These are phyloP conservation scores for Tethea ocularis DNA, from an alignment of 2,888 invertebrate species.

Conservation along the genomic window DNA sequence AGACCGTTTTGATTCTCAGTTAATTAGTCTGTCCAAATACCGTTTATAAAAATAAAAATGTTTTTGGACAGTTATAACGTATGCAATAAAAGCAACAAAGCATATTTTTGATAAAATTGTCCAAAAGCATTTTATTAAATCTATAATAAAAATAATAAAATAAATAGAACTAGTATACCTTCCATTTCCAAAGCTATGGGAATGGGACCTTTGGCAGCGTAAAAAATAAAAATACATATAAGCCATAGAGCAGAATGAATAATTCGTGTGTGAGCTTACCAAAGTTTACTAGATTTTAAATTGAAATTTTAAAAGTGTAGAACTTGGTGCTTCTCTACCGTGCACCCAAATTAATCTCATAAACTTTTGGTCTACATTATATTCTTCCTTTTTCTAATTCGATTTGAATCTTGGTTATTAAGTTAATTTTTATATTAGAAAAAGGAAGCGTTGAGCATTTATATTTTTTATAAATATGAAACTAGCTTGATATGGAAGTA, in stretches of 20 bases:
- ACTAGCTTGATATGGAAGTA: neutral
- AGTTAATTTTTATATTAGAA: neutral
- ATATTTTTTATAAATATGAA: neutral
- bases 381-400: neutral
- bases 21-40: neutral
- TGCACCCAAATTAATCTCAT: neutral
- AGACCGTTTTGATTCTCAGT: no score
- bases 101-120: neutral
- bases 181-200: constrained; percentile 83
- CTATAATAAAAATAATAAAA: constrained; percentile 39
- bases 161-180: constrained; percentile 67
- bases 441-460: neutral
- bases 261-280: constrained; percentile 8
- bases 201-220: constrained; percentile 82
- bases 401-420: neutral
- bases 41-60: no score
- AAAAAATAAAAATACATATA: constrained; percentile 72
- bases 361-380: neutral
- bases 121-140: constrained; percentile 14
- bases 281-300: constrained; percentile 1
- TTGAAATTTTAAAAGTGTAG: neutral
- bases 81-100: no score
- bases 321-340: neutral
- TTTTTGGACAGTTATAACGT: no score
- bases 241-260: constrained; percentile 58